Base-by-base conservation (phyloP, 2,888 invertebrate genomes). In the Phortica magna region DNA sequence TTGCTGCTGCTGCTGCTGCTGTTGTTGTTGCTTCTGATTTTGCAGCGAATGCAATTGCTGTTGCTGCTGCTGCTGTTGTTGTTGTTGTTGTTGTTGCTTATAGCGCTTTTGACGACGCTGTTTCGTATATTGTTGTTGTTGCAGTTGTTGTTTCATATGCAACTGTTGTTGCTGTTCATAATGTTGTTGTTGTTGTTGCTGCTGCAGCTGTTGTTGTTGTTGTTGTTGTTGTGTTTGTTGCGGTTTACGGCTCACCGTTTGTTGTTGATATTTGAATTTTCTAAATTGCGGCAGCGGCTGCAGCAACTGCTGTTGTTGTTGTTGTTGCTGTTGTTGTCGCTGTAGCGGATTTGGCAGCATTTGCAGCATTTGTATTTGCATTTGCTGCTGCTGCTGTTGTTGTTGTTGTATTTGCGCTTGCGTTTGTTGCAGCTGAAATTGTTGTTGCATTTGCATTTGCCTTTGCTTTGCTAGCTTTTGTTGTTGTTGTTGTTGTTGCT, bases 401-500 rank as follows among this genome's bases (percentile, higher is more conserved):
- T 76, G 80, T 75, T 78, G 82, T 77, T 75, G 42, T n/a, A 43
- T 73, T n/a, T 76, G 83, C 71, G 80, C 75, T 79, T 81, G 82
- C 78, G 81, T 80, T 10, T 81, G 74, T 76, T 75, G 78, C 61
- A 19, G n/a, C n/a, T n/a, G n/a, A n/a, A n/a, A n/a, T 77, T 48
- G 57, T 53, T 61, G 74, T n/a, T 43, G 19, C n/a, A 75, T 77
- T 7, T 82, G 82, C 5, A 76, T 82, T 7, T 80, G 82, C 76
- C 82, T 80, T 19, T 31, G 31, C n/a, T 74, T 74, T 14, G 42
- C 70, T 41, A 68, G 64, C 19, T 67, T 59, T 6, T 65, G 76
- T 17, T 72, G 68, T 70, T 73, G 68, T 14, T 79, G 79, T 1
- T 75, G 79, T 64, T 74, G 81, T 31, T 77, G 81, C n/a, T 78